These are phyloP conservation scores for Ciconia stormi DNA, from an alignment of 2,113 vertebrate species.

Conservation along the genomic window DNA sequence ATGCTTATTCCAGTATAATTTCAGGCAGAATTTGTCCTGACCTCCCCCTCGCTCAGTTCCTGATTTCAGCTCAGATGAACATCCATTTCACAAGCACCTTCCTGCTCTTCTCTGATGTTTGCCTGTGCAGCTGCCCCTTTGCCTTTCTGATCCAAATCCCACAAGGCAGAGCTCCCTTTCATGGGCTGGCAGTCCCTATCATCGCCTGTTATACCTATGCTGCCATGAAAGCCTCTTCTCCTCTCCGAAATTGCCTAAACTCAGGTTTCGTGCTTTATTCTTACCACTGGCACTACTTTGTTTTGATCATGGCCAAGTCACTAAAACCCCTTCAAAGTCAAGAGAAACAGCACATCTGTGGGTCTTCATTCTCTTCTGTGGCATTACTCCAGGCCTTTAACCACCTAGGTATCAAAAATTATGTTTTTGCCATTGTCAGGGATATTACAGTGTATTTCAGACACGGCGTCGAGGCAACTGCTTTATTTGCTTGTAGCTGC, in stretches of 20 bases:
- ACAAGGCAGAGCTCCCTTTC: neutral
- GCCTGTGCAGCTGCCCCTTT: neutral
- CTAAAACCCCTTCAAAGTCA: neutral
- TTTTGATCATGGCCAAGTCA: neutral
- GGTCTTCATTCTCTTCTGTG: neutral
- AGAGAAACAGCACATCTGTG: neutral
- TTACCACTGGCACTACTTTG: neutral
- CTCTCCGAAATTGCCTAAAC: neutral
- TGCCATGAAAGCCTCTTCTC: neutral
- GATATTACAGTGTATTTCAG: neutral
- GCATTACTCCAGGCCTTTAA: neutral
- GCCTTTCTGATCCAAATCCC: neutral
- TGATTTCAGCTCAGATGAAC: neutral
- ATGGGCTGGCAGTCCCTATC: fast-evolving
- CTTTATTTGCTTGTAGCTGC: neutral
- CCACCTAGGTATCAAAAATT: neutral
- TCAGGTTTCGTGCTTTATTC: neutral
- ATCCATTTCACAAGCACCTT: neutral
- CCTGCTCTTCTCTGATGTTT: neutral
- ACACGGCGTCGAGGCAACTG: neutral
- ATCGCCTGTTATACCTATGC: neutral
- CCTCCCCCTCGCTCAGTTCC: neutral
- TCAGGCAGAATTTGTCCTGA: neutral
- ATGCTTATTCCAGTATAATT: neutral
- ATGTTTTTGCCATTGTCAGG: neutral